Evolutionary conservation across 2,113 vertebrate genomes (phyloP).

Genomic region (Lynx canadensis): DNA sequence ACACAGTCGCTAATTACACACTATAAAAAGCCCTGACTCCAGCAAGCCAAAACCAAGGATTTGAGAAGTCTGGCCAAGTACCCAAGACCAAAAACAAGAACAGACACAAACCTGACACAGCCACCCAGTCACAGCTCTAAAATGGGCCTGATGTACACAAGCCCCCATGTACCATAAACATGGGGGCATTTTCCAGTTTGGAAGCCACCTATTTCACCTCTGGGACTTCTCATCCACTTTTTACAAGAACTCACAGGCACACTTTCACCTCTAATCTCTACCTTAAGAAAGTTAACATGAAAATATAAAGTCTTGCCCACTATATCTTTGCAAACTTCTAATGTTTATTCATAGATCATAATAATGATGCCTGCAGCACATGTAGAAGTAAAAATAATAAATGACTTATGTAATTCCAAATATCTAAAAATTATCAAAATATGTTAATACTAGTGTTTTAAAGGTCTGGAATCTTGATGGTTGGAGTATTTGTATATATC

Average conservation of each 20-base stretch:
- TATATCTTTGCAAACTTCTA: background rate
- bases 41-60: background rate
- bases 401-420: background rate
- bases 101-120: background rate
- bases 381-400: background rate
- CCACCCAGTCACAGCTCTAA: background rate
- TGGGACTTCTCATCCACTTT: background rate
- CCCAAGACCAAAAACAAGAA: background rate
- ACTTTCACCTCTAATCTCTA: background rate
- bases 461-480: background rate
- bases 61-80: background rate
- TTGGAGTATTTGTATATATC: background rate
- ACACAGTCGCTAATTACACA: background rate
- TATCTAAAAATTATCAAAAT: slow-evolving; percentile 53
- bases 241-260: background rate
- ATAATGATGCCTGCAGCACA: background rate
- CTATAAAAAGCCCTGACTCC: background rate
- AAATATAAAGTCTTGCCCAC: background rate
- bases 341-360: background rate
- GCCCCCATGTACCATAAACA: background rate
- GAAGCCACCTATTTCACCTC: background rate
- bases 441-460: background rate
- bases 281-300: background rate
- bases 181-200: background rate
- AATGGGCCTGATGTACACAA: background rate